These are phyloP conservation scores for Rhyacophila brunnea DNA, from an alignment of 1,140 invertebrate genomes.

Conservation along the genomic window DNA sequence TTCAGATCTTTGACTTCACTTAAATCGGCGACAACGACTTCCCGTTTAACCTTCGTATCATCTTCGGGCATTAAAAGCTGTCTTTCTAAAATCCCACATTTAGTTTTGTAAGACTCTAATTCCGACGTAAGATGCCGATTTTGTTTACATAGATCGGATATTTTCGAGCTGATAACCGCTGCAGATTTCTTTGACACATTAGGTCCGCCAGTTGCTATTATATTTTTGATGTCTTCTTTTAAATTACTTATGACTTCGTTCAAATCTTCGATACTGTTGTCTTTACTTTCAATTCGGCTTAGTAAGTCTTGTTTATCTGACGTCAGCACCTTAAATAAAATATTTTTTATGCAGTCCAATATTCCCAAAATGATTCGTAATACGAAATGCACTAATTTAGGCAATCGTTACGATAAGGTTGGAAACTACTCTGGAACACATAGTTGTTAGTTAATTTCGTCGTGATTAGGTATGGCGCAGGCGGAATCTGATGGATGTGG, in stretches of 20 bases:
- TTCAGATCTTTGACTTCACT: slow-evolving; percentile 60
- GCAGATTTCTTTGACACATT: slow-evolving; percentile 51
- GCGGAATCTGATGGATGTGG: no score
- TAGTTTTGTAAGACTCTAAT: slow-evolving; percentile 53
- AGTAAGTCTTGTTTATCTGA: slow-evolving; percentile 47
- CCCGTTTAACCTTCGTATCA: slow-evolving; percentile 43
- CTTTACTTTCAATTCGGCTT: slow-evolving; percentile 51
- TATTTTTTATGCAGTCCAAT: no score
- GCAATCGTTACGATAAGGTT: no score
- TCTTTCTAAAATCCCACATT: slow-evolving; percentile 50
- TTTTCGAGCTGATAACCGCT: slow-evolving; percentile 54
- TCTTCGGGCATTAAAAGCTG: slow-evolving; percentile 42
- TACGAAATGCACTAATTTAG: no score
- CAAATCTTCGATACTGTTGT: slow-evolving; percentile 51
- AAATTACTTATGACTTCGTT: slow-evolving; percentile 52
- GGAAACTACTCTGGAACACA: no score
- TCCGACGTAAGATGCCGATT: slow-evolving; percentile 56
- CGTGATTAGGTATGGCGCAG: no score
- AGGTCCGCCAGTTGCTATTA: slow-evolving; percentile 52
- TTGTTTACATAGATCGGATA: slow-evolving; percentile 57
- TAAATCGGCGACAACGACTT: slow-evolving; percentile 39
- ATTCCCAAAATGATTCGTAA: no score
- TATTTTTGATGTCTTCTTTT: slow-evolving; percentile 56
- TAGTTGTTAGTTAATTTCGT: no score
- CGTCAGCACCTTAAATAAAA: slow-evolving; percentile 42